A percentile compares a stretch with the other conserved stretches of the same genome.
phyloP scores from a whole-genome alignment of 2,888 invertebrate species.

The Scaptomyza parva region DNA sequence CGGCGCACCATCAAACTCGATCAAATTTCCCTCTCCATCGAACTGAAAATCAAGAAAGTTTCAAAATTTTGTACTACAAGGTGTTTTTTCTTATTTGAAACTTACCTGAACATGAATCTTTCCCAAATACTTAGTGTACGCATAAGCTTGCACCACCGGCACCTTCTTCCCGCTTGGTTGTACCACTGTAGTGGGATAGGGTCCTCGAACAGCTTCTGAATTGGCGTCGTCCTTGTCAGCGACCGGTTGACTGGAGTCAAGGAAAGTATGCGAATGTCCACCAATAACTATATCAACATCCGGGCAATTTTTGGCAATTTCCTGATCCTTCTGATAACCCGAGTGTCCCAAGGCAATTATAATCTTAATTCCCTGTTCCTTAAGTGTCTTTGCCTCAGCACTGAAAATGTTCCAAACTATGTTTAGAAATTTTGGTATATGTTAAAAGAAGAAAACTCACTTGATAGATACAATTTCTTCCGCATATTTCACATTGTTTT shows the following conservation, averaged over 20 bases:
- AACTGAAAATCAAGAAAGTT: slow-evolving; percentile 85
- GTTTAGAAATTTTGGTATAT: not conserved
- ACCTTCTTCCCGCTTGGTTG: slow-evolving; percentile 90
- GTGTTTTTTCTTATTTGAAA: not conserved
- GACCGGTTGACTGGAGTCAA: slow-evolving; percentile 89
- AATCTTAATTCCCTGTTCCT: slow-evolving; percentile 89
- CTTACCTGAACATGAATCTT: slow-evolving; percentile 87
- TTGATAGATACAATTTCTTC: slow-evolving; percentile 90
- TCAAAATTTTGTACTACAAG: not conserved
- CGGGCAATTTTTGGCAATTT: slow-evolving; percentile 91
- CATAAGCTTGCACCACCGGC: slow-evolving; percentile 95
- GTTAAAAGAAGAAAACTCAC: slow-evolving; percentile 63
- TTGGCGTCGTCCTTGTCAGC: slow-evolving; percentile 54
- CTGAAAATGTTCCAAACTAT: slow-evolving; percentile 51
- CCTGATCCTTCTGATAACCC: slow-evolving; percentile 91
- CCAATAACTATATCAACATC: slow-evolving; percentile 95
- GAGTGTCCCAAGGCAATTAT: slow-evolving; percentile 96
- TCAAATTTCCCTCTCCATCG: slow-evolving; percentile 89
- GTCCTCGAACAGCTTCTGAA: slow-evolving; percentile 85
- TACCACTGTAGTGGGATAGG: slow-evolving; percentile 91
- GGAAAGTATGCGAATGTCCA: slow-evolving; percentile 95
- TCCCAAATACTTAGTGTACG: slow-evolving; percentile 96
- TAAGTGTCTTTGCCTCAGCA: slow-evolving; percentile 88
- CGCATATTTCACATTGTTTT: slow-evolving; percentile 86
- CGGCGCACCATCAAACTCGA: slow-evolving; percentile 90